A percentile compares a stretch with the other conserved stretches of the same genome.
Evolutionary conservation across 2,888 invertebrate species (phyloP).

Genomic region (Scaptomyza parva): DNA sequence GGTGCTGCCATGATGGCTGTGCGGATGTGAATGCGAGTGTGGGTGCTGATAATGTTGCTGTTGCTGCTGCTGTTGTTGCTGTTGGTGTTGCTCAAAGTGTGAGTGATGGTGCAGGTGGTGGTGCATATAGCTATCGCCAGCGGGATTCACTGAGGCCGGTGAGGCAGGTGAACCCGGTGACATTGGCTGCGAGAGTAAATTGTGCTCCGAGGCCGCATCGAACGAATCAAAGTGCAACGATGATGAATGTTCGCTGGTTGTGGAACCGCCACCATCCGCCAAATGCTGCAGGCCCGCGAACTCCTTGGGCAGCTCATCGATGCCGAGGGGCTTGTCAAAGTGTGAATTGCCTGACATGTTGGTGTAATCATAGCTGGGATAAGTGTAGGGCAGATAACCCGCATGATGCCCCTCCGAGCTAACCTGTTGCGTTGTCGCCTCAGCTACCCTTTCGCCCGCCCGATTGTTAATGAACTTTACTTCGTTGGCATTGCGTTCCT

Average conservation of each 20-base stretch:
- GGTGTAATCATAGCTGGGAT: conserved; percentile 83
- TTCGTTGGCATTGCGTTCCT: conserved; percentile 83
- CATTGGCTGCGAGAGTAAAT: conserved; percentile 78
- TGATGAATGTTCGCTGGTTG: conserved; percentile 78
- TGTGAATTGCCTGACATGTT: conserved; percentile 84
- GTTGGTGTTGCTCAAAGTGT: conserved; percentile 42
- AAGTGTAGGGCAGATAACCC: conserved; percentile 82
- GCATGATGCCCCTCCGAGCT: conserved; percentile 82
- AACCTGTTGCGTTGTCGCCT: conserved; percentile 67
- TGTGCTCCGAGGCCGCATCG: conserved; percentile 83
- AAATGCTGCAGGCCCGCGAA: conserved; percentile 49
- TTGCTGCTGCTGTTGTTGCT: conserved; percentile 3
- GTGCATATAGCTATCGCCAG: conserved; percentile 72
- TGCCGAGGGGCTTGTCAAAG: conserved; percentile 83
- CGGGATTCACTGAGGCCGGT: conserved; percentile 78
- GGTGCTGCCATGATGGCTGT: conserved; percentile 47
- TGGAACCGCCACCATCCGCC: conserved; percentile 68
- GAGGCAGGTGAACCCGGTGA: conserved; percentile 81
- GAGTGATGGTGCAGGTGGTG: conserved; percentile 66
- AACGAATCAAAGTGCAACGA: conserved; percentile 82
- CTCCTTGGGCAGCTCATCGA: conserved; percentile 81
- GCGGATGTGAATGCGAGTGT: conserved; percentile 47
- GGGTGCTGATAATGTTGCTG: conserved; percentile 37
- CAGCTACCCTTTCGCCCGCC: conserved; percentile 40
- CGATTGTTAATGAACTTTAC: conserved; percentile 84